phyloP scores from a whole-genome alignment of 2,888 invertebrate genomes.

The Strigamia maritima region DNA sequence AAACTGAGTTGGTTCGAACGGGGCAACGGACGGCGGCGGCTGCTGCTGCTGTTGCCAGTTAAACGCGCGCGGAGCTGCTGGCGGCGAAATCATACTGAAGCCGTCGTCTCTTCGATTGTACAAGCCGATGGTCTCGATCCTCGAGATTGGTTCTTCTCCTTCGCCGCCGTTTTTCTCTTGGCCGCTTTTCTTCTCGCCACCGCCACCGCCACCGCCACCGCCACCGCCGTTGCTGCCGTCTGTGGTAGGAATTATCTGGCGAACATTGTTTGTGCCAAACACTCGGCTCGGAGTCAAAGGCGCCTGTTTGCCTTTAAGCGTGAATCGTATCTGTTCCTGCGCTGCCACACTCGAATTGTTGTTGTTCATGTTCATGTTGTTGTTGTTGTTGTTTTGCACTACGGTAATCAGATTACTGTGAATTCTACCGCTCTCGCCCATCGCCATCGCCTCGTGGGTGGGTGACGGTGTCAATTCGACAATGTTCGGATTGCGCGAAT shows the following conservation, averaged over 20 bases:
- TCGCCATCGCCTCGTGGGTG: background rate
- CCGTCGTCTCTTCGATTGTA: background rate
- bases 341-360: background rate
- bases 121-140: background rate
- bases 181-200: background rate
- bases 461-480: slow-evolving; percentile 40
- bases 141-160: background rate
- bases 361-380: background rate
- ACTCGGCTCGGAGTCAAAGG: background rate
- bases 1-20: background rate
- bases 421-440: background rate
- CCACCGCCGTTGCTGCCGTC: background rate
- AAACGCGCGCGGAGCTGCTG: background rate
- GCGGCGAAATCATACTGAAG: background rate
- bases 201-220: background rate
- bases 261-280: background rate
- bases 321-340: background rate
- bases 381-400: background rate
- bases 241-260: background rate
- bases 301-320: background rate
- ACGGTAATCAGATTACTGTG: slow-evolving; percentile 6
- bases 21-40: background rate
- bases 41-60: background rate
- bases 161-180: background rate
- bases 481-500: slow-evolving; percentile 37